These are phyloP conservation scores for Psittacula echo DNA, from an alignment of 2,797 vertebrate genomes.

Conservation along the genomic window DNA sequence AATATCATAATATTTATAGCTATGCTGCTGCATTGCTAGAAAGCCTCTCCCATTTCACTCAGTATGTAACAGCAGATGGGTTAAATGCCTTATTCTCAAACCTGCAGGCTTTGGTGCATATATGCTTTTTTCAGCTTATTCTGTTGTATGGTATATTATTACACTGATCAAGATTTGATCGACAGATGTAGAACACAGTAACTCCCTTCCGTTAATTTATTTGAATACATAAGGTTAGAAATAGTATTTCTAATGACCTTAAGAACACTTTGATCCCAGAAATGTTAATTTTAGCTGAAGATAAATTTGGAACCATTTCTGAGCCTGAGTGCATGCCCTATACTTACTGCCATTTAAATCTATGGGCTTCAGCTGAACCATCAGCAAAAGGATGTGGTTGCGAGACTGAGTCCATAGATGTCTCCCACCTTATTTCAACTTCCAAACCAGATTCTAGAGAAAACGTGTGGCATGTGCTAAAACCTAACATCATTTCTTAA, in stretches of 20 bases:
- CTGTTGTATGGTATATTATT: neutral
- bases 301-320: neutral
- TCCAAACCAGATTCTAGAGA: neutral
- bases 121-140: neutral
- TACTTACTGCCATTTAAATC: neutral
- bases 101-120: constrained; percentile 26
- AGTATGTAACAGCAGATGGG: neutral
- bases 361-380: neutral
- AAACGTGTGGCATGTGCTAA: neutral
- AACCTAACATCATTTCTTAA: neutral
- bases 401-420: neutral
- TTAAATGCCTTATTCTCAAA: constrained; percentile 29
- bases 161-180: constrained; percentile 15
- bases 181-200: constrained; percentile 9
- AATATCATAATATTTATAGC: neutral
- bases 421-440: neutral
- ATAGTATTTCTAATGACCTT: neutral
- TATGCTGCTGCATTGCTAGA: neutral
- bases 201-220: neutral
- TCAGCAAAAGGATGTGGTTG: neutral
- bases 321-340: fast-evolving
- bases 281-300: constrained; percentile 30
- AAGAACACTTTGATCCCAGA: neutral
- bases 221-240: neutral
- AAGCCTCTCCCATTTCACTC: neutral